These are phyloP conservation scores for Neocloeon triangulifer DNA, from an alignment of 1,140 invertebrate genomes.

Conservation along the genomic window DNA sequence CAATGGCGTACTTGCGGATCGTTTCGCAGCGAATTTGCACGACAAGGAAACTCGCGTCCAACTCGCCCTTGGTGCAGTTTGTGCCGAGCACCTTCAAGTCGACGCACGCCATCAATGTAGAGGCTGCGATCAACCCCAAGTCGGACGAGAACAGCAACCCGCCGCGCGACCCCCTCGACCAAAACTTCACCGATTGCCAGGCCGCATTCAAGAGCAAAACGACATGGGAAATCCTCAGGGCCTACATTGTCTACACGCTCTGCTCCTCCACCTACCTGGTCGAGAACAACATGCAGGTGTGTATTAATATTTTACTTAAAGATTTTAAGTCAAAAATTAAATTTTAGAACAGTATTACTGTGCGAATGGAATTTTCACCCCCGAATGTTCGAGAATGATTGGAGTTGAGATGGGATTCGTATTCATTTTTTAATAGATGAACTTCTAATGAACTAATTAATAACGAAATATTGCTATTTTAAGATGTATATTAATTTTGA, in stretches of 20 bases:
- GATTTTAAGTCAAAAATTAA: too few relatives aligned
- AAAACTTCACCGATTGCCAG: conserved; percentile 59
- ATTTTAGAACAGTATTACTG: too few relatives aligned
- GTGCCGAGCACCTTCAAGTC: conserved; percentile 5
- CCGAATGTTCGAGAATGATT: too few relatives aligned
- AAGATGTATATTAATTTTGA: too few relatives aligned
- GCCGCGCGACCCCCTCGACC: conserved; percentile 51
- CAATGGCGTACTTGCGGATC: not conserved
- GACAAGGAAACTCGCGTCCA: not conserved
- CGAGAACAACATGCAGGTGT: conserved; percentile 85
- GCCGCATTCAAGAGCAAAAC: conserved; percentile 87
- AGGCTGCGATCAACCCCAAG: conserved; percentile 13
- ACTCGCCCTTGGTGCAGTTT: too few relatives aligned
- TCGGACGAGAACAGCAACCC: conserved; percentile 12
- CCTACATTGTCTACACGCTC: conserved; percentile 79
- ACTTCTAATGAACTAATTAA: too few relatives aligned
- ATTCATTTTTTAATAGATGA: too few relatives aligned
- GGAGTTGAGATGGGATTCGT: too few relatives aligned
- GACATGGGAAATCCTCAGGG: conserved; percentile 75
- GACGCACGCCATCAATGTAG: conserved; percentile 7
- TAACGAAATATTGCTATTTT: too few relatives aligned
- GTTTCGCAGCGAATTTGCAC: not conserved
- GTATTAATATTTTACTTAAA: too few relatives aligned
- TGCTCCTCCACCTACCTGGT: conserved; percentile 79
- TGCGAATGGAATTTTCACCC: too few relatives aligned